These are phyloP conservation scores for Tribolium freemani DNA, from an alignment of 2,888 invertebrate genomes.

Conservation along the genomic window DNA sequence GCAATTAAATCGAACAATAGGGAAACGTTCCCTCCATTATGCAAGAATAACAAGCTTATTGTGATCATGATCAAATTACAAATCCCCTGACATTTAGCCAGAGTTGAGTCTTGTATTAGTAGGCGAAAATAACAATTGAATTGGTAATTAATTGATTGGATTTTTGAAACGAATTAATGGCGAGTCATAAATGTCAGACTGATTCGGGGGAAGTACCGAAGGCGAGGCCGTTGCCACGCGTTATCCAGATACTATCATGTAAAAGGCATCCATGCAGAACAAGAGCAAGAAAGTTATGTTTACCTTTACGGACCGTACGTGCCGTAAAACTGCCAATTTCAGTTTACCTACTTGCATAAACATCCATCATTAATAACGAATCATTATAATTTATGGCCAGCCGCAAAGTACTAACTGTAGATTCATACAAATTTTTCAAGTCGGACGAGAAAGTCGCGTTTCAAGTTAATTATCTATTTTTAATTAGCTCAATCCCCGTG, in stretches of 20 bases:
- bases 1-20: not conserved
- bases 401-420: constrained; percentile 20
- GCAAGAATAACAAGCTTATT: constrained; percentile 6
- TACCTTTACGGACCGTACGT: constrained; percentile 18
- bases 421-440: constrained; percentile 1
- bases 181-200: not conserved
- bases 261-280: not conserved
- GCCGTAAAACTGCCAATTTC: constrained; percentile 19
- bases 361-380: not conserved
- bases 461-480: constrained; percentile 15
- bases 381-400: constrained; percentile 13
- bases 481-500: not conserved
- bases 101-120: not conserved
- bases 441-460: constrained; percentile 15
- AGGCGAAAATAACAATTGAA: not conserved
- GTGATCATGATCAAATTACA: not conserved
- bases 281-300: constrained; percentile 9
- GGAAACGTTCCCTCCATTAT: constrained; percentile 10
- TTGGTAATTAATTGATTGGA: not conserved
- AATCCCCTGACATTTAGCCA: not conserved
- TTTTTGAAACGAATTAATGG: not conserved
- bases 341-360: constrained; percentile 26
- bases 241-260: not conserved
- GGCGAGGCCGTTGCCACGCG: constrained; percentile 15
- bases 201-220: not conserved